phyloP scores from a whole-genome alignment of 1,140 invertebrate species.

The Aphelinus atriplicis region DNA sequence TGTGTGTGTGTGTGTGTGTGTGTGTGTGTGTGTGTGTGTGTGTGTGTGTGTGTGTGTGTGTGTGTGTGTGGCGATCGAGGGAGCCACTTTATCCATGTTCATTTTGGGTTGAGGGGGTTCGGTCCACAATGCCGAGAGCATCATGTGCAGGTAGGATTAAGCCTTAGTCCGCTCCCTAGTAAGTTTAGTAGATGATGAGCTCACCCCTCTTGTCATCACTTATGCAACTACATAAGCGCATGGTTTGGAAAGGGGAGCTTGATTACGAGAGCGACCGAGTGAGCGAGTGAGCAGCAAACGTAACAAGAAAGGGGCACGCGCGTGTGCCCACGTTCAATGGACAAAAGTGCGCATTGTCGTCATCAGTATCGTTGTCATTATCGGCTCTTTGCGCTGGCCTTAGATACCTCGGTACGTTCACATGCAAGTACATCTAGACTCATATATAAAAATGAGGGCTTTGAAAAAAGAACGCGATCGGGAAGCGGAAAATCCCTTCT shows the following conservation, averaged over 20 bases:
- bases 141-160: constrained; percentile 67
- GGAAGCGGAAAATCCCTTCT: constrained; percentile 56
- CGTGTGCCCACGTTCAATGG: constrained; percentile 39
- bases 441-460: not conserved
- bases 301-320: constrained; percentile 55
- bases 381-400: too few relatives aligned
- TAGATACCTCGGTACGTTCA: constrained; percentile 35
- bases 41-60: too few relatives aligned
- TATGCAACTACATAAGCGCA: constrained; percentile 18
- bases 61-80: too few relatives aligned
- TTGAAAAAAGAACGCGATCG: constrained; percentile 14
- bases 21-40: too few relatives aligned
- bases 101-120: too few relatives aligned
- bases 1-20: too few relatives aligned
- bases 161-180: constrained; percentile 54
- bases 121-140: constrained; percentile 59
- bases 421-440: not conserved
- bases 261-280: constrained; percentile 15
- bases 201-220: constrained; percentile 33
- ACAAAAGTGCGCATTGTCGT: too few relatives aligned
- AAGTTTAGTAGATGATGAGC: constrained; percentile 54
- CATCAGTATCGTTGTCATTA: too few relatives aligned
- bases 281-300: constrained; percentile 58
- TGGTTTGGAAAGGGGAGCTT: not conserved
- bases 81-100: too few relatives aligned